phyloP scores from a whole-genome alignment of 1,140 invertebrate genomes.

The Aphis craccivora region DNA sequence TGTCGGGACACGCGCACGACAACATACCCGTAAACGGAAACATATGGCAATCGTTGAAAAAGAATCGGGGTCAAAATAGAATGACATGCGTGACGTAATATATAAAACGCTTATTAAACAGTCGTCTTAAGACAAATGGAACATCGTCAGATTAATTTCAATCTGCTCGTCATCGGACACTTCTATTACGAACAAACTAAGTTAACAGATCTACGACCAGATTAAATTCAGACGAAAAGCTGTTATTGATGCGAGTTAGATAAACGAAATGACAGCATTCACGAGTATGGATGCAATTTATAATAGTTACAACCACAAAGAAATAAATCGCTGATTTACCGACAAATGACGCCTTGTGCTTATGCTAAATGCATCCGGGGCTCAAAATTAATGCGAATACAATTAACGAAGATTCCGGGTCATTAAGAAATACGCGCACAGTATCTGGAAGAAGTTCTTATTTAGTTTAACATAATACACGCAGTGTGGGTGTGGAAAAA shows the following conservation, averaged over 20 bases:
- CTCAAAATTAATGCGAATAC: neutral
- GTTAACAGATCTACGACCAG: neutral
- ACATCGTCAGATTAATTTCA: neutral
- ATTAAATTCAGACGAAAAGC: neutral
- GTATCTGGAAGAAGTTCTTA: neutral
- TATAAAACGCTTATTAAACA: neutral
- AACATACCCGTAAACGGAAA: neutral
- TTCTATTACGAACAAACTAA: slow-evolving; percentile 7
- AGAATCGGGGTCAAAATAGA: neutral
- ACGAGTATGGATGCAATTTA: neutral
- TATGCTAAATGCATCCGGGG: neutral
- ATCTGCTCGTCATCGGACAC: neutral
- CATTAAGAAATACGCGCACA: neutral
- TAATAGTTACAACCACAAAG: neutral
- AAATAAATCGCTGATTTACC: neutral
- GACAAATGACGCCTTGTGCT: neutral
- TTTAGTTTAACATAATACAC: slow-evolving; percentile 18
- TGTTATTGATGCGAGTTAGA: neutral
- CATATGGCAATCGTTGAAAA: neutral
- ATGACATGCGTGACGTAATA: neutral
- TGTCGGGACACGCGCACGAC: neutral
- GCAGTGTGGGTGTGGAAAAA: neutral
- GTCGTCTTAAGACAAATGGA: neutral
- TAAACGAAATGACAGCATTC: neutral
- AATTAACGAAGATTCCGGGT: neutral